Conservation (phyloP, 2,888 invertebrate genomes). For the Agrypnus murinus region DNA sequence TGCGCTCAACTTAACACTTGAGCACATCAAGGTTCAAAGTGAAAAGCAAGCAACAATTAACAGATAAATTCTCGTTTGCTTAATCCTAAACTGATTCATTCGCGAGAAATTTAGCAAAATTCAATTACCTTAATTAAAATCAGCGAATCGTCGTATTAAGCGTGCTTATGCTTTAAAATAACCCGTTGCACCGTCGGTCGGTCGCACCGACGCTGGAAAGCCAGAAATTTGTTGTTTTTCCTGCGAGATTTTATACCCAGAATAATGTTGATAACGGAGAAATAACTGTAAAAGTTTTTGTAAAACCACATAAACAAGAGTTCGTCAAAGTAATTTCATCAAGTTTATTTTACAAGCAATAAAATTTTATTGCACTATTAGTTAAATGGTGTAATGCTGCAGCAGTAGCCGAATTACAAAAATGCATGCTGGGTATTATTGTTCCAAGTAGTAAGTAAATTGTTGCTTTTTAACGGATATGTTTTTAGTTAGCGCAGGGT, state of each 20-base stretch:
- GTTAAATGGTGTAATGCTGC: conserved; percentile 1
- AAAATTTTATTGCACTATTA: conserved; percentile 23
- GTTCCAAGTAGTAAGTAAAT: too few species aligned
- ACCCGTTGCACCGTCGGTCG: too few species aligned
- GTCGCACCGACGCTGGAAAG: too few species aligned
- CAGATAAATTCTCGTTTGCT: conserved; percentile 13
- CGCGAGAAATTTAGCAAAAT: neutral
- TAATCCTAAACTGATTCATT: conserved; percentile 20
- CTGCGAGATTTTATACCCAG: neutral
- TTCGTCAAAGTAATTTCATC: conserved; percentile 1
- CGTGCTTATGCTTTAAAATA: too few species aligned
- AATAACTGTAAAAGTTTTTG: conserved; percentile 13
- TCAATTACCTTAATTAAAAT: conserved; percentile 22
- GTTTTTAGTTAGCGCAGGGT: too few species aligned
- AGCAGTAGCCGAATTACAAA: neutral
- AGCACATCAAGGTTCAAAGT: neutral
- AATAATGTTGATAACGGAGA: neutral
- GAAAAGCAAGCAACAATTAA: neutral
- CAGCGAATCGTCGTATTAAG: neutral
- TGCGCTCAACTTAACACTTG: too few species aligned
- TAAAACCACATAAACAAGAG: conserved; percentile 2
- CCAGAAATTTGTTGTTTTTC: neutral
- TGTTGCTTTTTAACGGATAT: too few species aligned
- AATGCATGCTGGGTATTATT: too few species aligned
- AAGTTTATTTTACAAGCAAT: conserved; percentile 18